Base-by-base conservation (phyloP, 2,888 invertebrate genomes). In the Auanema sp. region DNA sequence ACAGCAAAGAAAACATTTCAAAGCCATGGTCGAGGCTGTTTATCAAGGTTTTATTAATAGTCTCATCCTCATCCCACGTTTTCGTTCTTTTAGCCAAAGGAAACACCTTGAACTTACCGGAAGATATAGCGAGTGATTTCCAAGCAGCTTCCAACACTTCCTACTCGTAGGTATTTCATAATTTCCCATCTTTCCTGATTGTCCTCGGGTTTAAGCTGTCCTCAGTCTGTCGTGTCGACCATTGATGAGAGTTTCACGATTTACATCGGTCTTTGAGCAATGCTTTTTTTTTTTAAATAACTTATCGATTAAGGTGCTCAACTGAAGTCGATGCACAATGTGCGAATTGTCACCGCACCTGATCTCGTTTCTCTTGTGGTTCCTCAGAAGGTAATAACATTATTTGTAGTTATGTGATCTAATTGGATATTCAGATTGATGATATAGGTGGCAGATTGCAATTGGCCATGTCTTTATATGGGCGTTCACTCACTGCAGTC, bases 241-340 rank as follows among this genome's bases (percentile, higher is more conserved):
- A 59, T 76, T 21, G 76, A 79, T 49, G 80, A 80, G 58, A 78
- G 79, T 54, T 81, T 79, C 58, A 79, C 80, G 40, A 77, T 81
- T 58, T 79, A 79, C 61, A 69, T 80, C 14, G 79, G 80, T 71
- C 68, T 23, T 55, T 33, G 33, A 33, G 33, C 33, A 33, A n/a
- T n/a, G n/a, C n/a, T 33, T 5, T 33, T 3, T 47, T 47, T 47
- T 21, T 18, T 47, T 47, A 3, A 47, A 47, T 47, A 47, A 21
- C 4, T 10, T 18, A 16, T 47, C 47, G 47, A 21, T 47, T 18
- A 71, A 87, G 87, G 97, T 56, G 93, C 95, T 4, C 98, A 98
- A 86, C 89, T 97, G 85, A 98, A 98, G 85, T 95, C 96, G 83
- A 97, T 94, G 88, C 96, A 98, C 85, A 98, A 98, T 85, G 91